These are phyloP conservation scores for Lethocerus indicus DNA, from an alignment of 1,140 invertebrate genomes.

Conservation along the genomic window DNA sequence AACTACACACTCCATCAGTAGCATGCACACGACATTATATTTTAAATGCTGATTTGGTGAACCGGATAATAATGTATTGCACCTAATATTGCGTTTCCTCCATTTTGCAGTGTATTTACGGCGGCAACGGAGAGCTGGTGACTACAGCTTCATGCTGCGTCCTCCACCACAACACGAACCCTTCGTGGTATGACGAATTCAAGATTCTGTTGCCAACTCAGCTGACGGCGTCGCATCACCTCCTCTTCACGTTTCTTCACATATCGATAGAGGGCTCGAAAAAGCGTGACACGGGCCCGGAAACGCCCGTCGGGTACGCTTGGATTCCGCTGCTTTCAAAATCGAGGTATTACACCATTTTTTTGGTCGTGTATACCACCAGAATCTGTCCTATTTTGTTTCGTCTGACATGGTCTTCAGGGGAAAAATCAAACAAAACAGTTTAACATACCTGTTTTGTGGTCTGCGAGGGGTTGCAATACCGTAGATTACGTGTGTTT, in stretches of 20 bases:
- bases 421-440: not conserved
- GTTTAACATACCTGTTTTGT: no score
- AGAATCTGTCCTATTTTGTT: no score
- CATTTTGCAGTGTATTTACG: slow-evolving; percentile 51
- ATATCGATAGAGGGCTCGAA: slow-evolving; percentile 74
- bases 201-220: slow-evolving; percentile 68
- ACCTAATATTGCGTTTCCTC: no score
- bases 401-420: slow-evolving; percentile 6
- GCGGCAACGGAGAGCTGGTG: slow-evolving; percentile 35
- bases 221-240: slow-evolving; percentile 57
- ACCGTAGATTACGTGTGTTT: no score
- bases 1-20: no score
- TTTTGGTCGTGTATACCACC: no score
- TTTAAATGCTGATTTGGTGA: no score
- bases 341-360: slow-evolving; percentile 55
- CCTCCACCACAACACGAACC: slow-evolving; percentile 63
- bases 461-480: no score
- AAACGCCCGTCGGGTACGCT: slow-evolving; percentile 77
- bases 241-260: slow-evolving; percentile 80
- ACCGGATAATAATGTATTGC: no score
- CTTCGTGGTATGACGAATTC: slow-evolving; percentile 77
- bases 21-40: no score
- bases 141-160: slow-evolving; percentile 48
- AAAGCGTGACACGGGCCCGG: slow-evolving; percentile 58
- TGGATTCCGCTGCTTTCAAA: slow-evolving; percentile 74